Conservation (phyloP, 2,888 invertebrate genomes). For the Brachyptera risi region DNA sequence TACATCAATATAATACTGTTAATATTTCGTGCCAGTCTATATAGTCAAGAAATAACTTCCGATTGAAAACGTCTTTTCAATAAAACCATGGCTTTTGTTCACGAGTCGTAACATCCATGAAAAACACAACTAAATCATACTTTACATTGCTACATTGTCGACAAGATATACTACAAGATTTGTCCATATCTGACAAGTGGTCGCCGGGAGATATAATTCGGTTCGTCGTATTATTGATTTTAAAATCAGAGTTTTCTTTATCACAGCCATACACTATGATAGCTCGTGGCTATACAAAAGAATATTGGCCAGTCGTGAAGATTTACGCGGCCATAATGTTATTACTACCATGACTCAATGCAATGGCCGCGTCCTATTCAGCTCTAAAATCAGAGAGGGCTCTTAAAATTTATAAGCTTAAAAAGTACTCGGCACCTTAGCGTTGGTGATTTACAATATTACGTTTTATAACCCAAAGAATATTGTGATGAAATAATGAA, state of each 20-base stretch:
- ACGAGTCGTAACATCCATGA: not conserved
- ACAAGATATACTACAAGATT: constrained; percentile 11
- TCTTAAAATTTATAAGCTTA: no score
- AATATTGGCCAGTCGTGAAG: not conserved
- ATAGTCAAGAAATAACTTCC: constrained; percentile 14
- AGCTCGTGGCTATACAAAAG: not conserved
- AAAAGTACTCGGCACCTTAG: no score
- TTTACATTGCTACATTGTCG: constrained; percentile 8
- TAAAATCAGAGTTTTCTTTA: constrained; percentile 18
- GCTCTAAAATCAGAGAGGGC: no score
- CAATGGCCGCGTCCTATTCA: no score
- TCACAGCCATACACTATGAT: not conserved
- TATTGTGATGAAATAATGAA: not conserved
- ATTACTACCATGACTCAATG: not conserved
- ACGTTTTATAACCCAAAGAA: not conserved
- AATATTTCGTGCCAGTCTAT: not conserved
- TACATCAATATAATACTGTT: constrained; percentile 7
- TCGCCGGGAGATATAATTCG: constrained; percentile 5
- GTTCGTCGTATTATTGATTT: constrained; percentile 14
- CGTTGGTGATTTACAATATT: not conserved
- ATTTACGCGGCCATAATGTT: not conserved
- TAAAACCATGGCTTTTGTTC: constrained; percentile 14
- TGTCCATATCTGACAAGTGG: constrained; percentile 18
- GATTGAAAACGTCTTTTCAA: constrained; percentile 5
- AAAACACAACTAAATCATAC: constrained; percentile 18